phyloP scores from a whole-genome alignment of 2,888 invertebrate species.

The Amphipyra tragopoginis region DNA sequence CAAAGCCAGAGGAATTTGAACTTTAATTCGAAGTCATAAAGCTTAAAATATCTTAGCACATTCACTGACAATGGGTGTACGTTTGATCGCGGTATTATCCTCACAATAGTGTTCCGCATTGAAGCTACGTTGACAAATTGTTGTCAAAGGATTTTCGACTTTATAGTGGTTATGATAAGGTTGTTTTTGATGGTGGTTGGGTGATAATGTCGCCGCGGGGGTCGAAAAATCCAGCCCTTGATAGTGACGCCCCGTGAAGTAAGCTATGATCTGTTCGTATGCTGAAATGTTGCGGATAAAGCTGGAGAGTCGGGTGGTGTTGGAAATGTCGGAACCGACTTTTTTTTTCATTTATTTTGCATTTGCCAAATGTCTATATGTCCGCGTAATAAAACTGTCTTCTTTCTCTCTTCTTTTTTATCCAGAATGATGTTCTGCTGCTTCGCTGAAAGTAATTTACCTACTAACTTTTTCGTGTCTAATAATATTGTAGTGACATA shows the following conservation, averaged over 20 bases:
- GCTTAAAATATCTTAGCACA: constrained; percentile 48
- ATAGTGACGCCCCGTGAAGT: constrained; percentile 88
- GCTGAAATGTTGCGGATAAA: constrained; percentile 73
- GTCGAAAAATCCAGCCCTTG: constrained; percentile 86
- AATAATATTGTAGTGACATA: too few relatives aligned
- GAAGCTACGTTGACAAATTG: constrained; percentile 83
- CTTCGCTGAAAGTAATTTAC: too few relatives aligned
- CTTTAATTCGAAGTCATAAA: constrained; percentile 53
- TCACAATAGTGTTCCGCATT: constrained; percentile 87
- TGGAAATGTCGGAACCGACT: neutral
- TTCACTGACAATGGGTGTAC: constrained; percentile 78
- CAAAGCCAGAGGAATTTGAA: constrained; percentile 51
- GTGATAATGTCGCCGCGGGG: constrained; percentile 84
- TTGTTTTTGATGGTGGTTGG: constrained; percentile 61
- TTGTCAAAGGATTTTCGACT: constrained; percentile 63
- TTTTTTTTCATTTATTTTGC: neutral
- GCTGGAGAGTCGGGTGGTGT: constrained; percentile 18
- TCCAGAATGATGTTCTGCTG: too few relatives aligned
- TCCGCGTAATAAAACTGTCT: too few relatives aligned
- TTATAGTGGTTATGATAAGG: constrained; percentile 65
- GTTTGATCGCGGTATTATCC: constrained; percentile 88
- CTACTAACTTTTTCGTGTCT: too few relatives aligned
- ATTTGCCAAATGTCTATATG: too few relatives aligned
- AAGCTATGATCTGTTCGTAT: constrained; percentile 88
- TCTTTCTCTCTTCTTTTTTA: too few relatives aligned